Evolutionary conservation across 2,888 invertebrate genomes (phyloP), one percentile per base, ranked within the genome.

Genomic region (Drosophila incognita): DNA sequence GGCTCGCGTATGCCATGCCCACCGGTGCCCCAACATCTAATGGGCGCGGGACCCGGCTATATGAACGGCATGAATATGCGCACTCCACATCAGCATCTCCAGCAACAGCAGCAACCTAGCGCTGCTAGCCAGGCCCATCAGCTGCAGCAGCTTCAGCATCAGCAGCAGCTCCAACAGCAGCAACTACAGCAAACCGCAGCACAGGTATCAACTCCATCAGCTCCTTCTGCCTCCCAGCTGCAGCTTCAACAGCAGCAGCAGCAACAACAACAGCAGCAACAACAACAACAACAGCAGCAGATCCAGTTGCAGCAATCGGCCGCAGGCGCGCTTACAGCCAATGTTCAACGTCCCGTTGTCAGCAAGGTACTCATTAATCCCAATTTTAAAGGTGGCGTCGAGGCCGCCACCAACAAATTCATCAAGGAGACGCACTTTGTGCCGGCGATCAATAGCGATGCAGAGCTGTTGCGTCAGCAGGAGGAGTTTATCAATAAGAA

Each of bases 1-100:
- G 95, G 94, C 78, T 78, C 90, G 56, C 91, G 92, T 46, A 94
- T 94, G 53, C 95, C 95, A 75, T 94, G 94, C 27, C 95, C 95
- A 1, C 94, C 94, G n/a, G 53, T 87, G 65, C 49, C 93, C 4
- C 86, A 72, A 27, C 87, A 88, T 53, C 51, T 89, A 71, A 87
- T 88, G 79, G 35, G 58, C 21, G 21, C 54, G 15, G 77, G 81
- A n/a, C 62, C 81, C 3, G 27, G 73, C 69, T 92, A 89, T 53
- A 80, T 82, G 51, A 91, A 90, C 74, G 82, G 89, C 42, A 80
- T 90, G 72, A 74, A 79, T 13, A 80, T 89, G 62, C 82, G 86
- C 4, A 83, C 84, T 10, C 87, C 89, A 27, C 75, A 81, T 18
- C 85, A 82, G 4, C 86, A 83, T 33, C 35, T 78, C 18, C 86